These are phyloP conservation scores for Gambelia wislizenii DNA, from an alignment of 2,797 vertebrate species.

Conservation along the genomic window DNA sequence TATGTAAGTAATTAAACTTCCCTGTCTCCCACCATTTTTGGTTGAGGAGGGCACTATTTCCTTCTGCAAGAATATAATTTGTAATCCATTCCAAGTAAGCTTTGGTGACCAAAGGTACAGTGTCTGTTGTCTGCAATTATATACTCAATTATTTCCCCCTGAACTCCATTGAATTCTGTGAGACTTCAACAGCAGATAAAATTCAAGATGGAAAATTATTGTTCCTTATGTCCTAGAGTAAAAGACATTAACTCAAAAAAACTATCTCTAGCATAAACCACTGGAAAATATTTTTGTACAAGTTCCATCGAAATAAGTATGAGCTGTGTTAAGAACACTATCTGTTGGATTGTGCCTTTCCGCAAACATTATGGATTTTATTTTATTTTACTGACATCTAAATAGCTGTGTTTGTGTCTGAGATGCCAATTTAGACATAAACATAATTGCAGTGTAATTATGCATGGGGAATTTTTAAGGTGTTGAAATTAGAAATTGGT, in stretches of 20 bases:
- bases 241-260: not conserved
- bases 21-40: no score
- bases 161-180: no score
- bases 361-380: not conserved
- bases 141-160: no score
- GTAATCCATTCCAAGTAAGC: no score
- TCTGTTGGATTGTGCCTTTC: no score
- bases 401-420: not conserved
- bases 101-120: no score
- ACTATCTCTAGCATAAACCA: not conserved
- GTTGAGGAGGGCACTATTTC: no score
- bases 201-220: not conserved
- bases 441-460: not conserved
- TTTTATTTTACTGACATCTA: not conserved
- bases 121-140: no score
- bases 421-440: not conserved
- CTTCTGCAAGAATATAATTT: no score
- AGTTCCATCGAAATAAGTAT: not conserved
- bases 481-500: not conserved
- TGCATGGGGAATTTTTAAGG: no score
- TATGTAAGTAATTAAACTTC: no score
- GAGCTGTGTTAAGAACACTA: not conserved
- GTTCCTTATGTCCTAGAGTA: not conserved
- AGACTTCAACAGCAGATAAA: not conserved
- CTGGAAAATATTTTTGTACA: not conserved